Percentiles rank a stretch among this genome's conserved stretches.
Conservation (phyloP, 2,113 vertebrate genomes). For the Odobenus rosmarus region DNA sequence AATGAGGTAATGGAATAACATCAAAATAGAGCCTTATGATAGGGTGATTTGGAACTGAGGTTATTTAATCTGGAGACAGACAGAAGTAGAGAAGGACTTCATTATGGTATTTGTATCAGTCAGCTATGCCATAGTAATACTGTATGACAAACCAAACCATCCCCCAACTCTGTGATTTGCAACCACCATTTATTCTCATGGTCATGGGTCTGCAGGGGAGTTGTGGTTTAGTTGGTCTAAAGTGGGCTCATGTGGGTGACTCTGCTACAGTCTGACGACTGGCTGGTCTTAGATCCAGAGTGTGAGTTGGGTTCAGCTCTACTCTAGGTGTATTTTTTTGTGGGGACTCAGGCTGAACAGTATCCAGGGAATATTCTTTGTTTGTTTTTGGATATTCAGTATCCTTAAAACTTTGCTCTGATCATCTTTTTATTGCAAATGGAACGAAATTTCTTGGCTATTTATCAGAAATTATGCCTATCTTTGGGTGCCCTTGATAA, state of each 20-base stretch:
- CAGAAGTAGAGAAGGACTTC: background rate
- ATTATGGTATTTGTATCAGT: background rate
- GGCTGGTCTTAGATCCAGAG: background rate
- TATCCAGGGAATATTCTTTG: background rate
- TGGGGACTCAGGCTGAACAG: background rate
- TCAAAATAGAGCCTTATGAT: background rate
- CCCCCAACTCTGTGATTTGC: background rate
- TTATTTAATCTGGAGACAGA: background rate
- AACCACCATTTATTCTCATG: background rate
- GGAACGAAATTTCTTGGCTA: slow-evolving; percentile 31
- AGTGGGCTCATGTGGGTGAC: background rate
- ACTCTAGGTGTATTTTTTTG: background rate
- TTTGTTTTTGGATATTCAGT: background rate
- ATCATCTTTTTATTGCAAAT: slow-evolving; percentile 58
- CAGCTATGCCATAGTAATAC: background rate
- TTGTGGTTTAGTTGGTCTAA: background rate
- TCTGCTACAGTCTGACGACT: background rate
- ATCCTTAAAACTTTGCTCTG: slow-evolving; percentile 49
- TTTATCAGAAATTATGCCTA: slow-evolving; percentile 35
- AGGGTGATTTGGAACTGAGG: background rate
- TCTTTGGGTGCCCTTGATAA: slow-evolving; percentile 34
- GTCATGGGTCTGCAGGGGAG: background rate
- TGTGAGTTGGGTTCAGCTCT: background rate
- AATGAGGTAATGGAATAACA: background rate
- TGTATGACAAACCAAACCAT: background rate